Evolutionary conservation across 2,113 vertebrate genomes (phyloP).

Genomic region (Ursus arctos): DNA sequence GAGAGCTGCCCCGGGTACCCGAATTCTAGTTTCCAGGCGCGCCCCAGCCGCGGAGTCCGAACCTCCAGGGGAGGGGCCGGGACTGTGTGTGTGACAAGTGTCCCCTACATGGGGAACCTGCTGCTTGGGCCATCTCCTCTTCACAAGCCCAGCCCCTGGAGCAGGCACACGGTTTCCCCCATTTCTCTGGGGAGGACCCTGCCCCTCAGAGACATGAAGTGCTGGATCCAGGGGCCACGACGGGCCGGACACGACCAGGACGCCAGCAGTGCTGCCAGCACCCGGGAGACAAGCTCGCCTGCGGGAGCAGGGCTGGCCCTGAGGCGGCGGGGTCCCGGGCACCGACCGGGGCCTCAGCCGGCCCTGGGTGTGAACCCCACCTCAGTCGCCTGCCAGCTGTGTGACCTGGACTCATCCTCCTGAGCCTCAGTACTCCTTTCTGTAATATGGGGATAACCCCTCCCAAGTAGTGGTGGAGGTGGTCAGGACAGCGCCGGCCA

Average conservation of each 20-base stretch:
- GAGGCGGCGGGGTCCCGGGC: accelerated
- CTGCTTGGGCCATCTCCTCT: neutral
- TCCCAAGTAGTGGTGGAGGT: too few species aligned
- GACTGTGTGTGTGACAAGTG: neutral
- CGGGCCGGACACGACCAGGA: neutral
- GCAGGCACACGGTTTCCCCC: neutral
- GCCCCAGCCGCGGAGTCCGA: accelerated
- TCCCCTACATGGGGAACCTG: neutral
- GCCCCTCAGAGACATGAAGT: neutral
- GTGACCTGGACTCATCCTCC: neutral
- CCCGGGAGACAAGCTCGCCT: neutral
- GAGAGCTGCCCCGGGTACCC: neutral
- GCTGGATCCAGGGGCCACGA: neutral
- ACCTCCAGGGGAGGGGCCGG: neutral
- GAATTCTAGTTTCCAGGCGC: neutral
- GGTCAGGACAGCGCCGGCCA: neutral
- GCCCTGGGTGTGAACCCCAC: too few species aligned
- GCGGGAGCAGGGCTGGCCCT: neutral
- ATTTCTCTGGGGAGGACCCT: neutral
- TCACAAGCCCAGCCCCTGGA: neutral
- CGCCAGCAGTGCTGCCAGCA: neutral
- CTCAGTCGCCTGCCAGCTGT: neutral
- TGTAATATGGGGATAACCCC: neutral
- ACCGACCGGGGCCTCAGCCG: accelerated
- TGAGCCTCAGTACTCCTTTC: neutral